Percentiles rank a stretch among this genome's conserved stretches.
These are phyloP conservation scores for Varecia variegata DNA, from an alignment of 2,797 vertebrate species.

Conservation along the genomic window DNA sequence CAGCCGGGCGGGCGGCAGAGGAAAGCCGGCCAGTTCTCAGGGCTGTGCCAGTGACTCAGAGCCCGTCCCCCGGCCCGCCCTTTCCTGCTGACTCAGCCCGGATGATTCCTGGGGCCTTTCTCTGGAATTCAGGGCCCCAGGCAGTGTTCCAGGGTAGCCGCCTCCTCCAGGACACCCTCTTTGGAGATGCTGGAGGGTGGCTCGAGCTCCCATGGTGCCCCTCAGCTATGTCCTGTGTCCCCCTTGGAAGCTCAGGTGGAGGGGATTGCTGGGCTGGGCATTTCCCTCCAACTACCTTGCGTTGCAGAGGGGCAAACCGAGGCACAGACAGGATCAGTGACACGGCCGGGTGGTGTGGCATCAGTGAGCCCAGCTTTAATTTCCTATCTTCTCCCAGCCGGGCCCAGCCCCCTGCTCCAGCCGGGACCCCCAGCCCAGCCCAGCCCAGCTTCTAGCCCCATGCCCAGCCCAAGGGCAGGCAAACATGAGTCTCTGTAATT, in stretches of 20 bases:
- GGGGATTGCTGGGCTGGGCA: neutral
- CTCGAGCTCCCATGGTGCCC: too few species aligned
- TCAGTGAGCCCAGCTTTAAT: neutral
- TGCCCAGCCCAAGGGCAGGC: neutral
- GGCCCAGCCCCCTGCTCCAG: neutral
- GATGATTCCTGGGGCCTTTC: neutral
- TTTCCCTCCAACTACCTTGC: neutral
- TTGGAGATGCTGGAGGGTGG: neutral
- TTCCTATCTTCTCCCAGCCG: neutral
- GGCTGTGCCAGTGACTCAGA: slow-evolving; percentile 46
- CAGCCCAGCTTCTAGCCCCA: neutral
- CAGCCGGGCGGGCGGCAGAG: neutral
- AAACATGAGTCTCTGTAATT: neutral
- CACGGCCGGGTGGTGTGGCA: neutral
- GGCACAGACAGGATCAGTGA: neutral
- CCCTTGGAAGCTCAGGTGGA: neutral
- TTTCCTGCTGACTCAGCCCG: slow-evolving; percentile 60
- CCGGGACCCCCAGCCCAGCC: too few species aligned
- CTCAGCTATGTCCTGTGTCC: neutral
- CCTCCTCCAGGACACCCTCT: neutral
- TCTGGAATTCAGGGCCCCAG: slow-evolving; percentile 46
- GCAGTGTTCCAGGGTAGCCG: neutral
- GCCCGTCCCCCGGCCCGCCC: slow-evolving; percentile 13
- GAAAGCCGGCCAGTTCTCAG: neutral
- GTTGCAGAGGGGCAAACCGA: neutral